phyloP scores from a whole-genome alignment of 2,113 vertebrate species.

The Thamnophis sirtalis region DNA sequence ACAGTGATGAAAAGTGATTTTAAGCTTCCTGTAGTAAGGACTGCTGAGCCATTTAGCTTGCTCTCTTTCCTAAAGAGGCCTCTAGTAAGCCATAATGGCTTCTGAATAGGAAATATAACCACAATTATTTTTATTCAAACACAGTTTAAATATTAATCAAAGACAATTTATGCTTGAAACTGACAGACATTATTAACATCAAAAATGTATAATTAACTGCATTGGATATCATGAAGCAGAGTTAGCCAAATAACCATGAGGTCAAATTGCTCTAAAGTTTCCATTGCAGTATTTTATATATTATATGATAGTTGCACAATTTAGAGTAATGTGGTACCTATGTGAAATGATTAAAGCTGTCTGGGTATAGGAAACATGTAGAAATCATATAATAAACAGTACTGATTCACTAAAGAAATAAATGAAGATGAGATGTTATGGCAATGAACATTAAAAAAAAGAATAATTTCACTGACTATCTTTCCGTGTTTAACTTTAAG shows the following conservation, averaged over 20 bases:
- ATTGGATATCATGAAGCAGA: conserved; percentile 77
- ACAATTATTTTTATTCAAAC: conserved; percentile 86
- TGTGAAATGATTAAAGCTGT: conserved; percentile 72
- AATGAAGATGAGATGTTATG: conserved; percentile 48
- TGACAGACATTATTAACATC: conserved; percentile 83
- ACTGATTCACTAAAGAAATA: conserved; percentile 58
- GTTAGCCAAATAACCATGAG: conserved; percentile 79
- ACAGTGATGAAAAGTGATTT: conserved; percentile 62
- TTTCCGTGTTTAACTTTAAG: conserved; percentile 1
- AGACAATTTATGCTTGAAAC: conserved; percentile 78
- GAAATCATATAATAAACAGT: conserved; percentile 75
- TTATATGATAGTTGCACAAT: conserved; percentile 71
- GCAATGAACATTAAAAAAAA: conserved; percentile 51
- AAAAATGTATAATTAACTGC: conserved; percentile 82
- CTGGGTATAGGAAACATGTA: conserved; percentile 71
- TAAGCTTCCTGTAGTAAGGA: conserved; percentile 60
- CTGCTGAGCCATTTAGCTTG: conserved; percentile 69
- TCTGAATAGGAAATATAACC: conserved; percentile 80
- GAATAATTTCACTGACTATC: conserved; percentile 2
- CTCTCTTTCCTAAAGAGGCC: conserved; percentile 62
- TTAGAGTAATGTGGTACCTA: conserved; percentile 79
- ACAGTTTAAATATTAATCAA: conserved; percentile 88
- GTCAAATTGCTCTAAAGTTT: conserved; percentile 74
- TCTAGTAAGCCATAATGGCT: conserved; percentile 78
- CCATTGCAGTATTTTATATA: conserved; percentile 71